Percentiles rank a stretch among this genome's conserved stretches.
Conservation (phyloP, 2,113 vertebrate species). For the Notothenia rossii region DNA sequence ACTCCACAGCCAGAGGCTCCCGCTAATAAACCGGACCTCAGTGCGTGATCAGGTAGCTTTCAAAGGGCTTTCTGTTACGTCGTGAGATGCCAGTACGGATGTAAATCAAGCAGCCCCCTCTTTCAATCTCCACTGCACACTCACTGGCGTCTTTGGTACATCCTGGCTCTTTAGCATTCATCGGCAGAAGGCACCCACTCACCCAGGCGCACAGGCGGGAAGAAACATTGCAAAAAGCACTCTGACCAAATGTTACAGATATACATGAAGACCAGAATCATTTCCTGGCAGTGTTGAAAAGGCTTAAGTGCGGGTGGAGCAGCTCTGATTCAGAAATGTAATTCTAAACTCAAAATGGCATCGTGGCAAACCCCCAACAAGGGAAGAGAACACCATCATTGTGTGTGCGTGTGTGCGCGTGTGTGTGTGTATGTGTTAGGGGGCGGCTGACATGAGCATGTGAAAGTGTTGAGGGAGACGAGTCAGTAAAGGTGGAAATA, state of each 20-base stretch:
- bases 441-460: background rate
- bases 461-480: background rate
- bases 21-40: slow-evolving; percentile 35
- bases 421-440: background rate
- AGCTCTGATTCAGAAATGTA: slow-evolving; percentile 26
- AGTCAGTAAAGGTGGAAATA: slow-evolving; percentile 28
- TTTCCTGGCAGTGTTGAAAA: slow-evolving; percentile 12
- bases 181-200: slow-evolving; percentile 62
- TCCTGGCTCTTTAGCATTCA: slow-evolving; percentile 77
- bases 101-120: slow-evolving; percentile 25
- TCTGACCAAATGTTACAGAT: slow-evolving; percentile 9
- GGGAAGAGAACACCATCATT: slow-evolving; percentile 1
- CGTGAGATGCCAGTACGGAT: slow-evolving; percentile 63
- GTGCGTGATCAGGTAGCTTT: slow-evolving; percentile 61
- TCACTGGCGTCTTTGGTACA: slow-evolving; percentile 57
- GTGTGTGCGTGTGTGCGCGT: background rate
- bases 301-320: slow-evolving; percentile 10
- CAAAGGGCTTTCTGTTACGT: slow-evolving; percentile 68
- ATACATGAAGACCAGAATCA: slow-evolving; percentile 21
- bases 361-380: slow-evolving; percentile 26
- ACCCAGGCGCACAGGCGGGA: slow-evolving; percentile 45
- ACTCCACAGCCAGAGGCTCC: background rate
- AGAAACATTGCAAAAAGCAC: slow-evolving; percentile 20
- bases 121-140: slow-evolving; percentile 23
- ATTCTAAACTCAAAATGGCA: slow-evolving; percentile 49